These are phyloP conservation scores for Acanthisitta chloris DNA, from an alignment of 2,113 vertebrate species.

Conservation along the genomic window DNA sequence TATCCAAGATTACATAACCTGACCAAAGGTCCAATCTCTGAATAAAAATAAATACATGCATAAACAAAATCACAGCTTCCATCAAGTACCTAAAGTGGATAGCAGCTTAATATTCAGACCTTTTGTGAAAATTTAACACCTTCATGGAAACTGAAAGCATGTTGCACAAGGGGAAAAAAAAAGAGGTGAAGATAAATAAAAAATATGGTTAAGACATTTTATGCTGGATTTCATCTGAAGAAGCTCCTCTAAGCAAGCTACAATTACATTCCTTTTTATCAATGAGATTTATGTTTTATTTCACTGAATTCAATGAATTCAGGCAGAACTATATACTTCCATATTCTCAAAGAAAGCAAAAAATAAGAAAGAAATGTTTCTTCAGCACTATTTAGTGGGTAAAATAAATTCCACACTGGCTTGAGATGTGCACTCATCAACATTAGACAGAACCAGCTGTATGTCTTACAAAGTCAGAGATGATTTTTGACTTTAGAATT, in stretches of 20 bases:
- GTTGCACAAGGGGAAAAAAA: fast-evolving
- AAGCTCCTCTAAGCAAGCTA: not conserved
- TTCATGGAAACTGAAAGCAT: not conserved
- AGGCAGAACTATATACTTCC: not conserved
- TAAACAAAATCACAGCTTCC: not conserved
- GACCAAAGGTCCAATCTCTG: not conserved
- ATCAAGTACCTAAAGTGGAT: not conserved
- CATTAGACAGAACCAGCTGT: not conserved
- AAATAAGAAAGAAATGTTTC: not conserved
- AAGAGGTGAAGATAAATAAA: not conserved
- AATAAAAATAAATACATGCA: not conserved
- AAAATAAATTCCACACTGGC: not conserved
- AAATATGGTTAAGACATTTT: not conserved
- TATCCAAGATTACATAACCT: not conserved
- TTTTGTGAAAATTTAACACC: not conserved
- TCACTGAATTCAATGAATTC: not conserved
- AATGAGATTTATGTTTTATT: not conserved
- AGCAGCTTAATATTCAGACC: not conserved
- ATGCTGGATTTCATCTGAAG: not conserved
- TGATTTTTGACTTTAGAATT: not conserved
- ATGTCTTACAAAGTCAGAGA: not conserved
- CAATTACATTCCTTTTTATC: not conserved
- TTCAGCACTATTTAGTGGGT: not conserved
- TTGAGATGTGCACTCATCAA: not conserved
- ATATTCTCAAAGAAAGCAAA: not conserved